A percentile compares a stretch with the other conserved stretches of the same genome.
These are phyloP conservation scores for Lampris megalopsis DNA, from an alignment of 2,113 vertebrate genomes.

Conservation along the genomic window DNA sequence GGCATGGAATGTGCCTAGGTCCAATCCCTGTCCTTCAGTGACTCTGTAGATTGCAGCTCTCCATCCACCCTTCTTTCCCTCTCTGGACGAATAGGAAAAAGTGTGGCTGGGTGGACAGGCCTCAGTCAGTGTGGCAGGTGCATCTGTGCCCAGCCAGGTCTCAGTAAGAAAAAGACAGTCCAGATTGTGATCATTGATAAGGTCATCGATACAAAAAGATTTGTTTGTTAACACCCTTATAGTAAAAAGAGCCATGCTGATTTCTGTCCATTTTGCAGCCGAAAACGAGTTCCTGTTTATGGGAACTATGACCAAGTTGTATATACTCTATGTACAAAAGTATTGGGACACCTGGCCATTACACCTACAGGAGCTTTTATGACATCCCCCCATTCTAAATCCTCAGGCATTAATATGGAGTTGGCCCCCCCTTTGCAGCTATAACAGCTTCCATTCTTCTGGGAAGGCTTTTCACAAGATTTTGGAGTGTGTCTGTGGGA, in stretches of 20 bases:
- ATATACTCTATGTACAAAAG: no score
- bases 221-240: not conserved
- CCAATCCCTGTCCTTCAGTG: not conserved
- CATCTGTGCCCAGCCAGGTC: not conserved
- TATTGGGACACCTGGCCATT: no score
- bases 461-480: no score
- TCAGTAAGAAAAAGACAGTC: not conserved
- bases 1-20: not conserved
- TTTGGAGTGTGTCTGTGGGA: no score
- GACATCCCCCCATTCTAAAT: no score
- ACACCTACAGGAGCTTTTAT: no score
- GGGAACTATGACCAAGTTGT: not conserved
- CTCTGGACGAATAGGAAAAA: not conserved
- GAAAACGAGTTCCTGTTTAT: not conserved
- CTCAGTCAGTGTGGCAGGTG: not conserved
- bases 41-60: not conserved
- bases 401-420: no score
- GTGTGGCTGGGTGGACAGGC: not conserved
- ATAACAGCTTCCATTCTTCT: no score
- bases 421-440: no score
- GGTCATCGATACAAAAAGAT: not conserved
- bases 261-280: not conserved
- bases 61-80: slow-evolving; percentile 1
- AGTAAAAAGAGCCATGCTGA: not conserved
- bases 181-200: not conserved